Conservation (phyloP, 1,140 invertebrate genomes). For the Drosophila willistoni region DNA sequence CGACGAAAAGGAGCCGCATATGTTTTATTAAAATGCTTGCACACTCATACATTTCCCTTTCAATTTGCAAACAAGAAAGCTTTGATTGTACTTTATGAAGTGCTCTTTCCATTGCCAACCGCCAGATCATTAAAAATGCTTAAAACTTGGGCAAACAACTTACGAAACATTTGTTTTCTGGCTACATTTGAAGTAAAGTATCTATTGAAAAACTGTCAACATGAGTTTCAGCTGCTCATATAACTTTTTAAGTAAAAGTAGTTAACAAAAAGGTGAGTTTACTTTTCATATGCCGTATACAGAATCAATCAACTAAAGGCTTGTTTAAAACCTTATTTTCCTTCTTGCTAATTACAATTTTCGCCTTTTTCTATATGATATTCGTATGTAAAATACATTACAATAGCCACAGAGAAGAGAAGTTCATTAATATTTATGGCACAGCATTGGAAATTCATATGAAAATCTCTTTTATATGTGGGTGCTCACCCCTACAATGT, state of each 20-base stretch:
- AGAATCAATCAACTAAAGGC: background rate
- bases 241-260: background rate
- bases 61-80: slow-evolving; percentile 67
- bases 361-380: slow-evolving; percentile 16
- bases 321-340: slow-evolving; percentile 13
- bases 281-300: background rate
- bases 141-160: slow-evolving; percentile 28
- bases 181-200: background rate
- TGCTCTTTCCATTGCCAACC: slow-evolving; percentile 28
- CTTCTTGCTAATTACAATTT: slow-evolving; percentile 48
- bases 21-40: slow-evolving; percentile 76
- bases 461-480: slow-evolving; percentile 27
- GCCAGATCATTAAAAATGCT: slow-evolving; percentile 59
- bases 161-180: slow-evolving; percentile 8
- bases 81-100: slow-evolving; percentile 44
- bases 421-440: slow-evolving; percentile 75
- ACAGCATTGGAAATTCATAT: slow-evolving; percentile 30
- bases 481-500: background rate
- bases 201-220: too few species aligned
- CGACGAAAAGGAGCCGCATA: slow-evolving; percentile 67
- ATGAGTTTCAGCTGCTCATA: background rate
- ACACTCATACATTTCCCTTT: slow-evolving; percentile 66
- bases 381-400: slow-evolving; percentile 54
- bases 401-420: slow-evolving; percentile 23
- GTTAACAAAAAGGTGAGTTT: slow-evolving; percentile 16